These are phyloP conservation scores for Dolichomitus sp. DNA, from an alignment of 2,888 invertebrate genomes.

Conservation along the genomic window DNA sequence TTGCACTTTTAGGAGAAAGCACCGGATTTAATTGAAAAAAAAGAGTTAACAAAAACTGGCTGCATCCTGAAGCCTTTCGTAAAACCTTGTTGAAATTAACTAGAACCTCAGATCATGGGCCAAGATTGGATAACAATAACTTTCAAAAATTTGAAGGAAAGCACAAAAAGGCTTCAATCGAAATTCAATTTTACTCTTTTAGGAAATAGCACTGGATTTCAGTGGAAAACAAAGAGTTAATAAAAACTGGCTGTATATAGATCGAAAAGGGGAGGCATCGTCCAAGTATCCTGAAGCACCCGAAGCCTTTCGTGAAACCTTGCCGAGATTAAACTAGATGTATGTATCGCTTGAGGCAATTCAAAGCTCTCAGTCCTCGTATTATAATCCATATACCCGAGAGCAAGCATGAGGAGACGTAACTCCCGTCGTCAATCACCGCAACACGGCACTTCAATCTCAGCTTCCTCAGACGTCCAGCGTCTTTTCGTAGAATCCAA, in stretches of 20 bases:
- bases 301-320: conserved; percentile 28
- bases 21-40: no score
- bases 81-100: no score
- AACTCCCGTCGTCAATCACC: conserved; percentile 17
- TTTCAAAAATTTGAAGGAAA: no score
- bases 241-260: neutral
- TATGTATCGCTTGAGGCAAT: conserved; percentile 28
- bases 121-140: no score
- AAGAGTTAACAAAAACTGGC: no score
- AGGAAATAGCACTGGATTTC: neutral
- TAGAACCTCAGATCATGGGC: no score
- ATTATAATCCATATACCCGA: conserved; percentile 33
- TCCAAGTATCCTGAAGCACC: conserved; percentile 6
- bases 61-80: no score
- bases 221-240: neutral
- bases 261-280: neutral
- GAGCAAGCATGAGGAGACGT: neutral
- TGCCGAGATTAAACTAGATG: conserved; percentile 32
- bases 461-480: conserved; percentile 21
- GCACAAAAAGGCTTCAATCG: neutral
- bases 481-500: conserved; percentile 14
- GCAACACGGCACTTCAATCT: conserved; percentile 3
- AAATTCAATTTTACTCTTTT: neutral
- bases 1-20: no score
- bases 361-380: conserved; percentile 23